Evolutionary conservation across 1,140 invertebrate species (phyloP), one percentile per base, ranked within the genome.

Genomic region (Cotesia typhae): DNA sequence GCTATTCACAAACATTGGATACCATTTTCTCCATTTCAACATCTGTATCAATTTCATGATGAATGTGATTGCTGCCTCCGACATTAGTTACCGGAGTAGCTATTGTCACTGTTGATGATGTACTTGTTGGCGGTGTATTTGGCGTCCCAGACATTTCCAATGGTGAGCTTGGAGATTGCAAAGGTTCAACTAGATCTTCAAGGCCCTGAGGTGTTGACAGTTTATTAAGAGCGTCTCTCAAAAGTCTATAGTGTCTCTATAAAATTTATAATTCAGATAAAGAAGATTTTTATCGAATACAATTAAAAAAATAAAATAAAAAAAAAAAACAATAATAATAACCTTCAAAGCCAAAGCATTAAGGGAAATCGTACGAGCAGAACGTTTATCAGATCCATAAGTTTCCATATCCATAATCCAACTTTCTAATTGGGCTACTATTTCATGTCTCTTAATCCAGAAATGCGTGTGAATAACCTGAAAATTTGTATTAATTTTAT

Each of bases 391-490:
- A 76, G 89, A 89, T 79, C 90, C 89, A 82, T 94, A 90, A 67
- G 88, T 87, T 80, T 95, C 94, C 83, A 96, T 90, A 78, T 98
- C 95, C 69, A 90, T 90, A 77, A 97, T 94, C 96, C 96, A 98
- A 71, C 91, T 90, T 80, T 96, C 93, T 72, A 96, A 92, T 85
- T 97, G 96, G 71, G 91, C 89, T 80, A 96, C 91, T 75, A 98
- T 94, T 87, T 98, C 95, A 76, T 96, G 90, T 38, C 95, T 90
- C 83, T 98, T 98, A 74, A 98, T 88, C 94, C 96, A 98, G 83
- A 98, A 98, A 86, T 98, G 96, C 60, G 94, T 93, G 75, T 95
- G 92, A 77, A 98, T 95, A 10, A 98, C 94, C 92, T 96, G 82
- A 6, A 78, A 80, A 47, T 36, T 70, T 61, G 12, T 52, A 47